These are phyloP conservation scores for Plecturocebus donacophilus DNA, from an alignment of 2,113 vertebrate species.

Conservation along the genomic window DNA sequence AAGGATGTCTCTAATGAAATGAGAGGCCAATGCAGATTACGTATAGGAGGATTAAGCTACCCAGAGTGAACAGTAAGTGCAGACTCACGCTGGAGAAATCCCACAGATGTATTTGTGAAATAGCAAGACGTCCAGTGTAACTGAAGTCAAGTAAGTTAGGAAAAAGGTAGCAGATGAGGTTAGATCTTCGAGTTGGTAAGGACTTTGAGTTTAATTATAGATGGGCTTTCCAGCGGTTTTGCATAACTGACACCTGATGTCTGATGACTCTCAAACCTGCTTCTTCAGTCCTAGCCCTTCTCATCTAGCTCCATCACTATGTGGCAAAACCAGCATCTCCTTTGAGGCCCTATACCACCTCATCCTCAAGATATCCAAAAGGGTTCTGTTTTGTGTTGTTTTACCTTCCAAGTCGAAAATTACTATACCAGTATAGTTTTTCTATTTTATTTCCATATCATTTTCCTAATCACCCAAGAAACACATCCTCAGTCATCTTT, in stretches of 20 bases:
- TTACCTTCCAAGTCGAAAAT: background rate
- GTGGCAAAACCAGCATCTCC: background rate
- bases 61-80: background rate
- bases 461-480: background rate
- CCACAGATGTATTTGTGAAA: background rate
- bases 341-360: background rate
- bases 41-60: background rate
- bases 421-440: background rate
- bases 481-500: background rate
- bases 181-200: background rate
- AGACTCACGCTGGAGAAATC: background rate
- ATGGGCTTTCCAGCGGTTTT: too few relatives aligned
- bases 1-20: background rate
- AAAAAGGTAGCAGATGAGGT: background rate
- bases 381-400: accelerated
- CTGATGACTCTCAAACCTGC: background rate
- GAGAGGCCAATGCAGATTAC: background rate
- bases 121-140: background rate
- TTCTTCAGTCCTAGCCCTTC: background rate
- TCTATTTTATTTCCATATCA: background rate
- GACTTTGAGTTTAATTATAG: background rate
- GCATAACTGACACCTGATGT: too few relatives aligned
- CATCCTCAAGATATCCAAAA: background rate
- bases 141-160: background rate
- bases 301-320: background rate